phyloP scores from a whole-genome alignment of 1,140 invertebrate species.

The Helicoverpa armigera region DNA sequence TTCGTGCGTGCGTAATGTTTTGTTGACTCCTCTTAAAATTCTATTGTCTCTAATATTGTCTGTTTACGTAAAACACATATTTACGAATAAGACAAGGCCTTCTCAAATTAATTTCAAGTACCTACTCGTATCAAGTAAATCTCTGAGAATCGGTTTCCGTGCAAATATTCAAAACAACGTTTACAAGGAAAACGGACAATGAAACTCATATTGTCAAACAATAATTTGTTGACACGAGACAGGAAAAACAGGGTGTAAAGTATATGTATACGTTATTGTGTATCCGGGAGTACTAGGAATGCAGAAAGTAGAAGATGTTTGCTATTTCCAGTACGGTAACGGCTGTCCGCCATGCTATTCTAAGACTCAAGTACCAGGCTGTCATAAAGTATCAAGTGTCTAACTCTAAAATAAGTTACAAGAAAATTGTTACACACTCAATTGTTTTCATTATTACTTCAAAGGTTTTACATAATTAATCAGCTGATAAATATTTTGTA shows the following conservation, averaged over 20 bases:
- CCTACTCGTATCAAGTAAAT: neutral
- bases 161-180: conserved; percentile 1
- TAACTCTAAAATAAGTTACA: neutral
- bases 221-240: neutral
- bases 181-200: conserved; percentile 11
- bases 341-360: neutral
- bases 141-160: neutral
- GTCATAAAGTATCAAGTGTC: neutral
- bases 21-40: too few species aligned
- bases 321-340: neutral
- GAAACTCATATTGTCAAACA: neutral
- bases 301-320: neutral
- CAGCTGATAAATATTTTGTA: too few species aligned
- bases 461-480: too few species aligned
- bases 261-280: neutral
- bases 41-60: too few species aligned
- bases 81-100: neutral
- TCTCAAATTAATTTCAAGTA: neutral
- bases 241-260: neutral
- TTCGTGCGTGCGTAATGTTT: too few species aligned
- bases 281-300: conserved; percentile 13
- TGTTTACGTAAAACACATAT: neutral
- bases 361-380: neutral
- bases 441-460: too few species aligned
- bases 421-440: too few species aligned